These are phyloP conservation scores for Psilopogon haemacephalus DNA, from an alignment of 2,113 vertebrate species.

Conservation along the genomic window DNA sequence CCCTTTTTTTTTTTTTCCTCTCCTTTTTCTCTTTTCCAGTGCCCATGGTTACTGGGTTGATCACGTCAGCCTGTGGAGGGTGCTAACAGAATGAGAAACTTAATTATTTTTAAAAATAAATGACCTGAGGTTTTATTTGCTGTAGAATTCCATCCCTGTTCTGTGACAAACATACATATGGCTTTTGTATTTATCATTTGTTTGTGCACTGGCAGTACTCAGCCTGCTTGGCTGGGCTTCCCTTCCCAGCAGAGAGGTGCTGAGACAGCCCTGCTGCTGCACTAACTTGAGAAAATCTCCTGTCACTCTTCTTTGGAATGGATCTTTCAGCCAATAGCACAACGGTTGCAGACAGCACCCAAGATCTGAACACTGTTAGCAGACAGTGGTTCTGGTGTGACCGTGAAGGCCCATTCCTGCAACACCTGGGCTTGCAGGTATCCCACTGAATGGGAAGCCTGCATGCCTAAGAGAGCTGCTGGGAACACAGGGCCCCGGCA, in stretches of 20 bases:
- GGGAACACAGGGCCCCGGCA: background rate
- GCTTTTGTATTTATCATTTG: background rate
- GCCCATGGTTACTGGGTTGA: background rate
- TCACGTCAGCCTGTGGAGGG: background rate
- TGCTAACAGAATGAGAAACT: background rate
- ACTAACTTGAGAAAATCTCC: background rate
- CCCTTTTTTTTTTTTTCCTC: background rate
- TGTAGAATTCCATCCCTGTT: background rate
- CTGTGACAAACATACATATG: background rate
- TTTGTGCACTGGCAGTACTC: background rate
- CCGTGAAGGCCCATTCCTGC: background rate
- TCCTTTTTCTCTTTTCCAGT: background rate
- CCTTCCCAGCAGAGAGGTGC: accelerated
- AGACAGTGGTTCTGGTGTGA: background rate
- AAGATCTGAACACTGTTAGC: background rate
- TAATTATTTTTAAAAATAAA: background rate
- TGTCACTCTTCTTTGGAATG: background rate
- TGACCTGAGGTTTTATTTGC: background rate
- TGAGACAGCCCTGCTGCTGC: accelerated
- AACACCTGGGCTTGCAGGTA: background rate
- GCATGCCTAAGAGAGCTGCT: background rate
- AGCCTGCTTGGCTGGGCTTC: background rate
- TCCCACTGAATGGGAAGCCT: background rate
- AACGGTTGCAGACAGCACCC: accelerated
- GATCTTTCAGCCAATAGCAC: background rate